phyloP scores from a whole-genome alignment of 2,888 invertebrate species.

The Synergus gifuensis region DNA sequence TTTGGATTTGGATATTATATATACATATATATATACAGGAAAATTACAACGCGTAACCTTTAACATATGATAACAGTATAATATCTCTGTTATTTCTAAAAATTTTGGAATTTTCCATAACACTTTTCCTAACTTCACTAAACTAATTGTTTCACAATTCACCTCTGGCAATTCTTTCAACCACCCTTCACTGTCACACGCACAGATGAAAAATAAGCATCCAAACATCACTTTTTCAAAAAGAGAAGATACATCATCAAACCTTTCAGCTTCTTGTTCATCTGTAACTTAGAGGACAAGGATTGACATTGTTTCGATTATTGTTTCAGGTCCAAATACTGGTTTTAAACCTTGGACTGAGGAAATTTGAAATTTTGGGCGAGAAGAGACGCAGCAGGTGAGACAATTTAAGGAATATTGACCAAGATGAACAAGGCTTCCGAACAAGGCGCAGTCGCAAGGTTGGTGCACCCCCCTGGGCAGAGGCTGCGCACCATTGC shows the following conservation, averaged over 20 bases:
- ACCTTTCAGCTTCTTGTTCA: neutral
- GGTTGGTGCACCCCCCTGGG: neutral
- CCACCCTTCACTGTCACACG: neutral
- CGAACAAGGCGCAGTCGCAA: slow-evolving; percentile 33
- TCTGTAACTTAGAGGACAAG: neutral
- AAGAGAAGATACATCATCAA: neutral
- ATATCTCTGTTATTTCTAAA: no score
- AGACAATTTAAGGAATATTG: slow-evolving; percentile 29
- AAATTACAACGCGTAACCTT: no score
- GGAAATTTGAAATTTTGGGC: neutral
- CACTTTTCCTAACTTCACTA: no score
- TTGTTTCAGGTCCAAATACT: neutral
- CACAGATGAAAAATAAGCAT: neutral
- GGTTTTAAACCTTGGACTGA: neutral
- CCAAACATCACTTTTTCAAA: neutral
- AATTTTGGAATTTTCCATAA: no score
- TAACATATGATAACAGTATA: no score
- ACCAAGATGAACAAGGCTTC: slow-evolving; percentile 24
- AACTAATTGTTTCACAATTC: neutral
- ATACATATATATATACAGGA: no score
- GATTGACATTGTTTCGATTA: neutral
- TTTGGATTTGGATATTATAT: neutral
- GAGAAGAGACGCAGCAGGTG: slow-evolving; percentile 13
- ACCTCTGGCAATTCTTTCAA: no score
- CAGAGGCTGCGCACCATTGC: slow-evolving; percentile 27